Base-by-base conservation (phyloP, 2,888 invertebrate species). In the Drosophila neoperkinsi region DNA sequence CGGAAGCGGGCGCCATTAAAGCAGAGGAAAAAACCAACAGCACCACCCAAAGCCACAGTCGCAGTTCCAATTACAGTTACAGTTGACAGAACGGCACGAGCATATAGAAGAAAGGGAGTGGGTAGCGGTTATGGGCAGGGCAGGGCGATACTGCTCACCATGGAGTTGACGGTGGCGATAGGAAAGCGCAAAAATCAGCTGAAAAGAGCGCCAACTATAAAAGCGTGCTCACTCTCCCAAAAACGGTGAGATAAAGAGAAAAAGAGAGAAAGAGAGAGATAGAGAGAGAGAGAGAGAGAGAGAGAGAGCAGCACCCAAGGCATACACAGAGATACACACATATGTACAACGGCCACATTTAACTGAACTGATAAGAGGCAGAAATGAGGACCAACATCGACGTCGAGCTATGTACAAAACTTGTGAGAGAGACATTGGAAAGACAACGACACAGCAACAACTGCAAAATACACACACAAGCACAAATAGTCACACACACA, bases 61-160 rank as follows among this genome's bases (percentile, higher is more conserved):
- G 63, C 88, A 85, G 81, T 88, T 88, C 58, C 88, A 88, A 85
- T 84, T 88, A 85, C 88, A 85, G 77, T 87, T 68, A 52, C 41
- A 77, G 77, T 77, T 74, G 75, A 70, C 69, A 82, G 68, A 70
- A 58, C 56, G 41, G 50, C 62, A 43, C 2, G 53, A 28, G 13
- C 25, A 28, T 49, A 58, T 30, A 11, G 59, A 41, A 4, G 41
- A 16, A 7, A 21, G 18, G 41, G 9, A 58, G 18, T 13, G 34
- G n/a, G 33, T 38, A 46, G 43, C 2, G 52, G 46, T 7, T 46
- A 25, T 46, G 72, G 30, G 31, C 30, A 18, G 33, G 50, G 13
- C 57, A 33, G 55, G 55, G n/a, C 16, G 49, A 13, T 28, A 53
- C 55, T 66, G 72, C 64, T 46, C 30, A 68, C 82, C 82, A 77